phyloP scores from a whole-genome alignment of 2,797 vertebrate genomes.

The Mormyrus hasselquistii region DNA sequence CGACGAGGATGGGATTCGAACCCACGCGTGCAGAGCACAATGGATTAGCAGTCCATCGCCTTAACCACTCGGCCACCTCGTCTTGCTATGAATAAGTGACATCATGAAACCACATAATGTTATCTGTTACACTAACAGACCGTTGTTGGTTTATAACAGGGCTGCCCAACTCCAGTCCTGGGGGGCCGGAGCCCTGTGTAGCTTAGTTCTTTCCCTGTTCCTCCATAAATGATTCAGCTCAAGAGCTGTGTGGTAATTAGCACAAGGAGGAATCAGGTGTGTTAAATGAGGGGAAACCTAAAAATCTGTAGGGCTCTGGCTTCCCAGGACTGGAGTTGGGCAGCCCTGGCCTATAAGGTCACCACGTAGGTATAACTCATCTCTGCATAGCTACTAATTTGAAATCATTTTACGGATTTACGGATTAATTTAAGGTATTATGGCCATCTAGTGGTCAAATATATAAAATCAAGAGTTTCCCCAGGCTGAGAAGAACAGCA shows the following conservation, averaged over 20 bases:
- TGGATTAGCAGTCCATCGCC: conserved; percentile 53
- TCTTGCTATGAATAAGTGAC: rapidly evolving
- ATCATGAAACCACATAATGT: not conserved
- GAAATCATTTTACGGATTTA: not conserved
- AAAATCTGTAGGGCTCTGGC: too few species aligned
- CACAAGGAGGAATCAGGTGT: too few species aligned
- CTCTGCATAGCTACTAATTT: not conserved
- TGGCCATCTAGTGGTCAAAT: not conserved
- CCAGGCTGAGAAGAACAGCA: not conserved
- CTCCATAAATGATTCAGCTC: too few species aligned
- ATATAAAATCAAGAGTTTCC: not conserved
- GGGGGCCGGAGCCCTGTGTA: too few species aligned
- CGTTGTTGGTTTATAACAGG: not conserved
- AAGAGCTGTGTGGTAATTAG: too few species aligned
- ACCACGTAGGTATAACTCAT: not conserved
- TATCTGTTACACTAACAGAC: not conserved
- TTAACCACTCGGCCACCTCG: conserved; percentile 45
- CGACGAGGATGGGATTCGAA: conserved; percentile 41
- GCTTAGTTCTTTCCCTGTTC: too few species aligned
- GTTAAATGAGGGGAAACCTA: too few species aligned
- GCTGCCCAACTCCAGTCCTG: too few species aligned
- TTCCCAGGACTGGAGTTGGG: too few species aligned
- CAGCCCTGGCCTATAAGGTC: too few species aligned
- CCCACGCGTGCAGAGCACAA: conserved; percentile 84
- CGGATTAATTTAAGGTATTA: not conserved